phyloP scores from a whole-genome alignment of 2,113 vertebrate species.

The Labeo rohita region DNA sequence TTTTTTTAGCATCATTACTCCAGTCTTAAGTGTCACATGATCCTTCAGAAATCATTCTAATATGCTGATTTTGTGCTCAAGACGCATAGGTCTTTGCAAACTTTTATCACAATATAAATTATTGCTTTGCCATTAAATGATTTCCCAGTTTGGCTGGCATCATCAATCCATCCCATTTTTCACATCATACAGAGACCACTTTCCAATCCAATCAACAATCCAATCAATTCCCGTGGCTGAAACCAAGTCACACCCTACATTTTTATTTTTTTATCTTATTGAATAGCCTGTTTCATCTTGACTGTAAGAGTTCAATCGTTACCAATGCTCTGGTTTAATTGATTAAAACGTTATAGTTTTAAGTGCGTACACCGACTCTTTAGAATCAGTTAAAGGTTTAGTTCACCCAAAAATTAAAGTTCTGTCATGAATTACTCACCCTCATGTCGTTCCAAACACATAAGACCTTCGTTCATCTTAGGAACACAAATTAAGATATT shows the following conservation, averaged over 20 bases:
- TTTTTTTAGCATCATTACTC: neutral
- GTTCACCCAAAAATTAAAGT: too few relatives aligned
- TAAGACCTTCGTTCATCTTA: too few relatives aligned
- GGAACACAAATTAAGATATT: too few relatives aligned
- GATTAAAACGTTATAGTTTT: neutral
- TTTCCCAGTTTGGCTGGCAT: neutral
- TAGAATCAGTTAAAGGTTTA: too few relatives aligned
- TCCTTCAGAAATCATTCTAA: neutral
- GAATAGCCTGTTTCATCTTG: neutral
- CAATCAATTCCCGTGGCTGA: neutral
- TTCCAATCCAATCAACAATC: neutral
- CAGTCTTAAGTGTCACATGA: neutral
- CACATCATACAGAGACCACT: neutral
- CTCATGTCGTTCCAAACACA: too few relatives aligned
- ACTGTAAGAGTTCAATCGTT: neutral
- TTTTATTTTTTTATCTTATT: neutral
- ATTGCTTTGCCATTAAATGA: neutral
- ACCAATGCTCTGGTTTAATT: neutral
- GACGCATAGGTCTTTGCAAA: neutral
- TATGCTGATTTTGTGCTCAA: neutral
- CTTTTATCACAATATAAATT: neutral
- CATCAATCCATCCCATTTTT: neutral
- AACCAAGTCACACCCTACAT: neutral
- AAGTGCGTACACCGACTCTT: too few relatives aligned
- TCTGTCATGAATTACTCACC: too few relatives aligned